These are phyloP conservation scores for Polyodon spathula DNA, from an alignment of 2,113 vertebrate species.

Conservation along the genomic window DNA sequence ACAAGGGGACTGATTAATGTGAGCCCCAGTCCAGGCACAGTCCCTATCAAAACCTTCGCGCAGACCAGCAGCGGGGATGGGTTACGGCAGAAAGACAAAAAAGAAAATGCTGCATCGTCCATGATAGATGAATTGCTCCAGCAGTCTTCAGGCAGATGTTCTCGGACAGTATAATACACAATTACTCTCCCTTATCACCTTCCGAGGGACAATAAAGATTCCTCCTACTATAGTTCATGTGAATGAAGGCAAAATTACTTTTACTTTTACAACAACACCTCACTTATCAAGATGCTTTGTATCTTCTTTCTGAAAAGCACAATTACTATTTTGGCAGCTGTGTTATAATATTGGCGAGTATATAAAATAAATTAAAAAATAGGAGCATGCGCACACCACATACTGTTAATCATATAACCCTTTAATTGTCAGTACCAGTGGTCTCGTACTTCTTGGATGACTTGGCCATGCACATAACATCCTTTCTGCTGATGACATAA, in stretches of 20 bases:
- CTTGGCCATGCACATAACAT: too few species aligned
- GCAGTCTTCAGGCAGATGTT: conserved; percentile 95
- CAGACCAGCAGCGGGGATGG: conserved; percentile 67
- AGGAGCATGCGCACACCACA: too few species aligned
- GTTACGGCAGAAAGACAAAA: conserved; percentile 66
- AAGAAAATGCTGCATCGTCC: conserved; percentile 53
- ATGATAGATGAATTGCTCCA: conserved; percentile 90
- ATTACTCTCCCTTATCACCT: conserved; percentile 99
- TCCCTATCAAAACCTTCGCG: conserved; percentile 78
- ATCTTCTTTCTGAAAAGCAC: conserved; percentile 51
- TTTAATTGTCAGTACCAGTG: too few species aligned
- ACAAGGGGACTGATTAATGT: conserved; percentile 90
- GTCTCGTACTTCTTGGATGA: too few species aligned
- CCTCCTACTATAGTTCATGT: conserved; percentile 91
- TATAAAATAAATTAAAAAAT: too few species aligned
- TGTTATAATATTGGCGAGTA: too few species aligned
- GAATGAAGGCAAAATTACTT: conserved; percentile 94
- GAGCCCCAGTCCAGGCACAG: conserved; percentile 74
- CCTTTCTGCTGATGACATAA: too few species aligned
- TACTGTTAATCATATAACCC: too few species aligned
- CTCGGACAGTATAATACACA: conserved; percentile 95
- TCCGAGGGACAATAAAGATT: conserved; percentile 95
- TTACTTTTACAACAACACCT: conserved; percentile 88
- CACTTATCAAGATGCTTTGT: conserved; percentile 74
- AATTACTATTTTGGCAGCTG: not conserved